Evolutionary conservation across 92 coral and sea anemone species (phyloP).

Genomic region (Epizoanthus stellaris): DNA sequence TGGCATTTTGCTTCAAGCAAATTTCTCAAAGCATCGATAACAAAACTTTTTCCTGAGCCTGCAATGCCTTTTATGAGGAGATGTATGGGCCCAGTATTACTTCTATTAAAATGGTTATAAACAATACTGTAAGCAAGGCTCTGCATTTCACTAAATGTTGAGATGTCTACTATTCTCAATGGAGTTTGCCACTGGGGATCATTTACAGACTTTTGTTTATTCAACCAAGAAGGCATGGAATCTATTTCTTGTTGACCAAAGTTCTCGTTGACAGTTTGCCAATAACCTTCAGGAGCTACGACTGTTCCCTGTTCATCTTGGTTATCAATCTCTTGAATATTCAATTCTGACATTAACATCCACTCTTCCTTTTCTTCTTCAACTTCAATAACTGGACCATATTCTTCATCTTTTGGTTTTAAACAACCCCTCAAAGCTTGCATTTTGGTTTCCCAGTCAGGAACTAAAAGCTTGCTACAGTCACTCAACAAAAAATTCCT

Average conservation of each 20-base stretch:
- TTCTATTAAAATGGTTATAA: slow-evolving; percentile 35
- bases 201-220: slow-evolving; percentile 39
- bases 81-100: background rate
- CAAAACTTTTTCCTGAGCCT: slow-evolving; percentile 48
- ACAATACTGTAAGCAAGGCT: slow-evolving; percentile 41
- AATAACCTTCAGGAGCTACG: slow-evolving; percentile 55
- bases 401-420: too few relatives aligned
- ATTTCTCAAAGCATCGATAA: slow-evolving; percentile 56
- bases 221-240: slow-evolving; percentile 46
- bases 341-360: too few relatives aligned
- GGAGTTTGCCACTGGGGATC: background rate
- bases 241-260: slow-evolving; percentile 42
- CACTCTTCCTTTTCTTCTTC: too few relatives aligned
- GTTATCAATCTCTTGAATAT: too few relatives aligned
- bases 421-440: too few relatives aligned
- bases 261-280: slow-evolving; percentile 9
- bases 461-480: too few relatives aligned
- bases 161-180: slow-evolving; percentile 50
- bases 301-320: background rate
- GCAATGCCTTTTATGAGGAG: slow-evolving; percentile 50
- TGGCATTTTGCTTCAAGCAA: slow-evolving; percentile 29
- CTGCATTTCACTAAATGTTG: slow-evolving; percentile 49
- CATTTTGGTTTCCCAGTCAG: too few relatives aligned
- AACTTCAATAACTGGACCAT: too few relatives aligned
- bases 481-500: too few relatives aligned